These are phyloP conservation scores for Craniophora ligustri DNA, from an alignment of 2,888 invertebrate species.

Conservation along the genomic window DNA sequence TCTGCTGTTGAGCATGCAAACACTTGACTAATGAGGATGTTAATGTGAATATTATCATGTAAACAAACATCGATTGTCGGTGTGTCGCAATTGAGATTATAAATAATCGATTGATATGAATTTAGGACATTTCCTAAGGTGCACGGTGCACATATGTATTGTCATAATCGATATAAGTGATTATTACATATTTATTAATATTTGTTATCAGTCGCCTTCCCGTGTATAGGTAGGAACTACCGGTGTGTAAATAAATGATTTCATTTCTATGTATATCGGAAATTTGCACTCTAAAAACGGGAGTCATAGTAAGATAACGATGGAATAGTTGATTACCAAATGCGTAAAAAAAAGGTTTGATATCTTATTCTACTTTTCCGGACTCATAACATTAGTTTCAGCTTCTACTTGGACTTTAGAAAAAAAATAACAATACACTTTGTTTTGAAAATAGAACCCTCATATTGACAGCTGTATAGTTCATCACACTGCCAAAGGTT, in stretches of 20 bases:
- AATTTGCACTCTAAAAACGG: constrained; percentile 2
- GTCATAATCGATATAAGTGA: constrained; percentile 1
- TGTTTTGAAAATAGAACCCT: too few relatives aligned
- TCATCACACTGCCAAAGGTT: too few relatives aligned
- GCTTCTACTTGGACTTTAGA: background rate
- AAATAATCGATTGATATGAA: constrained; percentile 33
- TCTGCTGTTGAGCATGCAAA: too few relatives aligned
- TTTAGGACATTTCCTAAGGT: constrained; percentile 33
- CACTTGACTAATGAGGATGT: too few relatives aligned
- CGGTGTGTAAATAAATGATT: constrained; percentile 2
- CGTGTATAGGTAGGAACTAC: background rate
- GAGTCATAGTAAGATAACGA: too few relatives aligned
- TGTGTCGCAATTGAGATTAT: constrained; percentile 51
- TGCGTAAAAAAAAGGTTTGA: too few relatives aligned
- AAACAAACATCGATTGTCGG: constrained; percentile 48
- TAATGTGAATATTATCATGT: constrained; percentile 45
- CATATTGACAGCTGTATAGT: too few relatives aligned
- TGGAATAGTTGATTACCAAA: too few relatives aligned
- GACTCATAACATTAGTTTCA: background rate
- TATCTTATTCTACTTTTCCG: too few relatives aligned
- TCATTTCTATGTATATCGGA: constrained; percentile 13
- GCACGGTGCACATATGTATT: constrained; percentile 4
- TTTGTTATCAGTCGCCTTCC: constrained; percentile 7
- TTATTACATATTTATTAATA: background rate
- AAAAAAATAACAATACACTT: too few relatives aligned